Base-by-base conservation (phyloP, 2,797 vertebrate genomes). In the Bradypodion pumilum region DNA sequence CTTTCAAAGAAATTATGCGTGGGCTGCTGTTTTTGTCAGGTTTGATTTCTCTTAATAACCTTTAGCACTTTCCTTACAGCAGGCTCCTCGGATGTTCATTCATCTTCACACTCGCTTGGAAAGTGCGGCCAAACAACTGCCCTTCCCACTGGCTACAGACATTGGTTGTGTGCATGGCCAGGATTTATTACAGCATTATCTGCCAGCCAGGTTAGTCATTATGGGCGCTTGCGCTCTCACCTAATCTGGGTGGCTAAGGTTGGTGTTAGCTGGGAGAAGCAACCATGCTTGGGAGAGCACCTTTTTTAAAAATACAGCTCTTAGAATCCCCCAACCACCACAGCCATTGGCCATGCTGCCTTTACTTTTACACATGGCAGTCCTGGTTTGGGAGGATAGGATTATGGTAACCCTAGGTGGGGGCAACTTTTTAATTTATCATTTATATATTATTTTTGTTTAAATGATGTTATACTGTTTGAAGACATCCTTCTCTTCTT, bases 91-190 rank as follows among this genome's bases (percentile, higher is more conserved):
- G 37, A 46, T 16, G 13, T 52, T 75, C 82, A 66, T 25, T 82
- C 59, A 81, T 23, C 70, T 42, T 77, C 0, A 0, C 15, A 1
- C 7, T 1, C 19, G 9, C n/a, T 74, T 9, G 0, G 0, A 3
- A 56, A 49, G 44, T 1, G 7, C 8, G 0, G 0, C 40, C 19
- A 37, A 44, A n/a, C 49, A 27, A 29, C 52, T 3, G 5, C 7
- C 7, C 49, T n/a, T 2, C 5, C 40, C 3, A 44, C 35, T 3
- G 4, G 32, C 3, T n/a, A 23, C 16, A n/a, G 60, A 69, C 7
- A 59, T 5, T 25, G 9, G 46, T 32, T 21, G 77, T 46, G 44
- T 23, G n/a, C 21, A 6, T 29, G 12, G 32, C 32, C 27, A 2
- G 60, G 76, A 73, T 73, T 84, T 73, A 73, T 73, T 15, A 21